Conservation (phyloP, 53 echinoderm and acorn worm species). For the Henricia sp. region DNA sequence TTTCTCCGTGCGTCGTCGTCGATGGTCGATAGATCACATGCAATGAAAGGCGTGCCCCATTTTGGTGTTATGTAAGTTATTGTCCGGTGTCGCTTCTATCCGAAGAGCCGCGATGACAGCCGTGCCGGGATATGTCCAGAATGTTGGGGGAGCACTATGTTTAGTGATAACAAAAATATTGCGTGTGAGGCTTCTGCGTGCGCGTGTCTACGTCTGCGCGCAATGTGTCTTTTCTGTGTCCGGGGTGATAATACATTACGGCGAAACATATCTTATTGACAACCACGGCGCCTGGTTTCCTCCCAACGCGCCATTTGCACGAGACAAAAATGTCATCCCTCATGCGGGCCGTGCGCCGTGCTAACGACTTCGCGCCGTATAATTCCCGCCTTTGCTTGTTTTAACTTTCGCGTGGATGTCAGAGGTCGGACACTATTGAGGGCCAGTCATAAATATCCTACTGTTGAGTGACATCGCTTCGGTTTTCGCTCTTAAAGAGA, state of each 20-base stretch:
- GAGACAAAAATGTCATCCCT: slow-evolving; percentile 52
- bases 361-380: slow-evolving; percentile 40
- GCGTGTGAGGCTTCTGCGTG: background rate
- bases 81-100: slow-evolving; percentile 38
- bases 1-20: slow-evolving; percentile 1
- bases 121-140: slow-evolving; percentile 8
- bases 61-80: slow-evolving; percentile 43
- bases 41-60: slow-evolving; percentile 6
- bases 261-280: slow-evolving; percentile 43
- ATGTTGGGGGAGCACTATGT: background rate
- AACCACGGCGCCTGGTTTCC: slow-evolving; percentile 39
- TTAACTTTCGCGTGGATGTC: slow-evolving; percentile 52
- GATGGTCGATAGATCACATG: slow-evolving; percentile 47
- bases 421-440: slow-evolving; percentile 45
- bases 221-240: background rate
- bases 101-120: slow-evolving; percentile 34
- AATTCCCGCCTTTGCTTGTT: slow-evolving; percentile 59
- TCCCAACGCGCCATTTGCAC: slow-evolving; percentile 8
- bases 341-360: slow-evolving; percentile 28
- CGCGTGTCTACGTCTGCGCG: slow-evolving; percentile 6
- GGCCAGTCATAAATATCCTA: slow-evolving; percentile 49
- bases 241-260: background rate
- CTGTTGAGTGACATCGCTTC: slow-evolving; percentile 31
- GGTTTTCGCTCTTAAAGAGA: no score
- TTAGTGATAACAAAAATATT: background rate